Percentiles rank a stretch among this genome's conserved stretches.
Conservation (phyloP, 2,113 vertebrate species). For the Charina bottae region DNA sequence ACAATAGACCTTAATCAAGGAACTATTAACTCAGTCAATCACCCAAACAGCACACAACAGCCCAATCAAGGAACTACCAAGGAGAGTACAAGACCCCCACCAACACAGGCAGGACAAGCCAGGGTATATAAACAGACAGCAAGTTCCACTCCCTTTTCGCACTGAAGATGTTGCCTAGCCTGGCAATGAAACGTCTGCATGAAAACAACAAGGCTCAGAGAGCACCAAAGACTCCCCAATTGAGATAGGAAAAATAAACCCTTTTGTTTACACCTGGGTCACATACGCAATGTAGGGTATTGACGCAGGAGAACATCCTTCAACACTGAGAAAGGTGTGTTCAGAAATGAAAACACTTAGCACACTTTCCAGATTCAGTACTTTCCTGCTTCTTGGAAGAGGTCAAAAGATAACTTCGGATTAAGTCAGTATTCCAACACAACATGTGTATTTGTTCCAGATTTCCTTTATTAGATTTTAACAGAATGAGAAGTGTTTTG, state of each 20-base stretch:
- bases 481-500: neutral
- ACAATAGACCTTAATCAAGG: no score
- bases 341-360: neutral
- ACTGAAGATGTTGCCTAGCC: no score
- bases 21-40: no score
- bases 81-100: no score
- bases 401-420: neutral
- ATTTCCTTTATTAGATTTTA: neutral
- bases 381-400: neutral
- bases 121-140: no score
- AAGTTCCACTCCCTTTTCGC: no score
- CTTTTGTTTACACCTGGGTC: neutral
- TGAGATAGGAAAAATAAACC: neutral
- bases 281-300: neutral
- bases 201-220: no score
- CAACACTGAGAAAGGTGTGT: neutral
- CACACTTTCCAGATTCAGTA: neutral
- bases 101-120: no score
- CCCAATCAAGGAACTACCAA: no score
- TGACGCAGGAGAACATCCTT: neutral
- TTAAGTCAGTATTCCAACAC: neutral
- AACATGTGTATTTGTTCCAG: neutral
- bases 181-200: no score
- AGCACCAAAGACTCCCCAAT: no score
- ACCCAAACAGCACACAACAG: no score